These are phyloP conservation scores for Drosophila conformis DNA, from an alignment of 2,888 invertebrate species.

Conservation along the genomic window DNA sequence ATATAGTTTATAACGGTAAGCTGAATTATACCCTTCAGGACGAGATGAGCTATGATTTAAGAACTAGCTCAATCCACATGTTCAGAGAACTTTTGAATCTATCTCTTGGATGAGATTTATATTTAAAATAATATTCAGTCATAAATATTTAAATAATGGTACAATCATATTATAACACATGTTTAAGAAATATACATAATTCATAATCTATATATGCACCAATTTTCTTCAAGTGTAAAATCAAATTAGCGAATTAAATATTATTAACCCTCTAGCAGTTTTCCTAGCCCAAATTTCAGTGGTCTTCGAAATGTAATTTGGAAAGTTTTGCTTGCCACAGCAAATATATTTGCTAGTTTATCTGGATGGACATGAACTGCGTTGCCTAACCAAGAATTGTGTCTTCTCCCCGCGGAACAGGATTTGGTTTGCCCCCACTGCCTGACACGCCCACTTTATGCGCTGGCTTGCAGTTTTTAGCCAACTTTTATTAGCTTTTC, in stretches of 20 bases:
- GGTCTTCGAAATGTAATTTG: constrained; percentile 52
- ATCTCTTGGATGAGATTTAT: too few species aligned
- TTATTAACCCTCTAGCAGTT: constrained; percentile 4
- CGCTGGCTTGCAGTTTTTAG: constrained; percentile 60
- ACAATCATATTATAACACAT: too few species aligned
- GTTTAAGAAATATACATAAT: too few species aligned
- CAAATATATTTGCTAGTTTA: constrained; percentile 54
- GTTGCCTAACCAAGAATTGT: constrained; percentile 32
- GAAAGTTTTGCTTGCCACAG: constrained; percentile 49
- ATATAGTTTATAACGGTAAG: neutral
- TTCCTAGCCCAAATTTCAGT: constrained; percentile 14
- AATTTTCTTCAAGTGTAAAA: constrained; percentile 12
- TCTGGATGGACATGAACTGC: constrained; percentile 23
- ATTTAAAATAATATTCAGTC: neutral
- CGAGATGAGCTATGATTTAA: neutral
- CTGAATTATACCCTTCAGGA: neutral
- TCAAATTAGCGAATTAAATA: constrained; percentile 32
- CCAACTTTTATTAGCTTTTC: constrained; percentile 78
- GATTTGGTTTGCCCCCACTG: constrained; percentile 8
- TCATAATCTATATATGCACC: neutral
- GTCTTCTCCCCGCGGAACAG: constrained; percentile 14
- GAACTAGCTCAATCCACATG: neutral
- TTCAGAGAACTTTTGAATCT: neutral
- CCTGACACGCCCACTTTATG: constrained; percentile 40
- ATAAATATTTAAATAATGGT: neutral